phyloP scores from a whole-genome alignment of 2,888 invertebrate genomes.

The Oxyscelio sp. region DNA sequence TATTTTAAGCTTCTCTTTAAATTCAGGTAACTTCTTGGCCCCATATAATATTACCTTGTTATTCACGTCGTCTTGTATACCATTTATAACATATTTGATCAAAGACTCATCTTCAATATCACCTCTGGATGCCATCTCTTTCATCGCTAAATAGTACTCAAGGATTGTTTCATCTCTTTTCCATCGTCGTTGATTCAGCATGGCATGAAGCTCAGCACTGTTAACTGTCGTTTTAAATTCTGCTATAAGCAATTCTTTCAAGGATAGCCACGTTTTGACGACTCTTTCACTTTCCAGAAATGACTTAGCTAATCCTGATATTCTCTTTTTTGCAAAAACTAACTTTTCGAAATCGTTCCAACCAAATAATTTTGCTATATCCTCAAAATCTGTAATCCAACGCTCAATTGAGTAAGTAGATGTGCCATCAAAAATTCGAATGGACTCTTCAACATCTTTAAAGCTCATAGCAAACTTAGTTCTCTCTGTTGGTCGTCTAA shows the following conservation, averaged over 20 bases:
- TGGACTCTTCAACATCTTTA: conserved; percentile 26
- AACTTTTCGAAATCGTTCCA: conserved; percentile 53
- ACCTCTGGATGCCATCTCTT: no score
- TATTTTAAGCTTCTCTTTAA: no score
- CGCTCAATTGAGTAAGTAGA: conserved; percentile 26
- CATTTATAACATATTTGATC: no score
- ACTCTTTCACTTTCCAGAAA: conserved; percentile 35
- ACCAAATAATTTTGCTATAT: conserved; percentile 25
- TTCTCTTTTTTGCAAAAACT: conserved; percentile 37
- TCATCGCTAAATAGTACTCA: no score
- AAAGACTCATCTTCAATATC: no score
- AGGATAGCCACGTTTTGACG: conserved; percentile 22
- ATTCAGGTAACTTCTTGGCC: no score
- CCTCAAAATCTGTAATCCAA: conserved; percentile 54
- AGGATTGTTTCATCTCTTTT: conserved; percentile 47
- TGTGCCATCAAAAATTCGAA: conserved; percentile 30
- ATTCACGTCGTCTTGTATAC: no score
- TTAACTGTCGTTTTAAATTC: conserved; percentile 38
- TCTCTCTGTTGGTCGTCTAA: background rate
- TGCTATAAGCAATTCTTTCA: conserved; percentile 7
- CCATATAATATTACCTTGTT: no score
- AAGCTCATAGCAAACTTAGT: conserved; percentile 8
- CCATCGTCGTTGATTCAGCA: conserved; percentile 24
- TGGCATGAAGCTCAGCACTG: conserved; percentile 27
- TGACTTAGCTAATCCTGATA: conserved; percentile 34